Base-by-base conservation (phyloP, 2,888 invertebrate species). In the Fragum sueziense region DNA sequence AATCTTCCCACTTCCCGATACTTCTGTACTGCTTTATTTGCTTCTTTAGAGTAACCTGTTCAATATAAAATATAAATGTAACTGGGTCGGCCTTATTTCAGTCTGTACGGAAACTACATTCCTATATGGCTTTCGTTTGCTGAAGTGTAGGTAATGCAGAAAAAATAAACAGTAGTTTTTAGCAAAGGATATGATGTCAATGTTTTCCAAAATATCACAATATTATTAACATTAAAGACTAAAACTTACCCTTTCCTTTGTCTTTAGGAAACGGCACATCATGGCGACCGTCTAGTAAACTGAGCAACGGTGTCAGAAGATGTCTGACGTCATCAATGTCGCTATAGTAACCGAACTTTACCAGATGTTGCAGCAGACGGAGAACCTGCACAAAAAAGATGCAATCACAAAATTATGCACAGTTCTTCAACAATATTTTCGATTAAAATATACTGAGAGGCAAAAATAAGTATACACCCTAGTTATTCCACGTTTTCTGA, bases 281-380 rank as follows among this genome's bases (percentile, higher is more conserved):
- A 76, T 91, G 91, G 27, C 91, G 82, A 1, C 93, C 92, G 74
- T 93, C 93, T n/a, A 93, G 83, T 27, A 93, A 84, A 70, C 88
- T 89, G 3, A 93, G 85, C 31, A 93, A 80, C 22, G 92, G 93
- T n/a, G 88, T 88, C 70, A 92, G 88, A 17, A 93, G 85, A 61
- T 89, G 88, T 74, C 90, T 88, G 61, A 93, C 91, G 76, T 93
- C 93, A 52, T 90, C 90, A 71, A 88, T 88, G 73, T 92, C 91
- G 75, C 90, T 91, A 85, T 93, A 93, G 88, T 93, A 93, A 75
- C 93, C 93, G 86, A 92, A 93, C 81, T 90, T 91, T 25, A 93
- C 92, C 62, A 93, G 86, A 76, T 91, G 91, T 59, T 91, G 91
- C 33, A 93, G 87, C 54, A 93, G 81, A 6, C 90, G 79, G 65